These are phyloP conservation scores for Xestia rhomboidea DNA, from an alignment of 2,888 invertebrate species.

Conservation along the genomic window DNA sequence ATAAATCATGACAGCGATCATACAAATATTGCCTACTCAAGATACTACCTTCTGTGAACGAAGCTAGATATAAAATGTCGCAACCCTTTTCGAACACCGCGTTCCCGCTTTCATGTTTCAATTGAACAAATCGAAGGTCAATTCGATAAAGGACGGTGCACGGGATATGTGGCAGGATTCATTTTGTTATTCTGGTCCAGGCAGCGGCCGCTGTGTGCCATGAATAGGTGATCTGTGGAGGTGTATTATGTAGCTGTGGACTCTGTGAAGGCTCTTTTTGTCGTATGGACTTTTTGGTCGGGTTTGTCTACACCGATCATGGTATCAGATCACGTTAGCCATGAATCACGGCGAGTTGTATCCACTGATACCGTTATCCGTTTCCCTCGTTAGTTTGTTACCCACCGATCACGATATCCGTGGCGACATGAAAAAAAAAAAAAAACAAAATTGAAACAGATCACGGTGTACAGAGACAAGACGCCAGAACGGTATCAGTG, in stretches of 20 bases:
- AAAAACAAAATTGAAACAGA: too few relatives aligned
- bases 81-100: constrained; percentile 28
- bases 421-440: too few relatives aligned
- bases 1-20: neutral
- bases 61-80: constrained; percentile 2
- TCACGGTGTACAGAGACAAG: too few relatives aligned
- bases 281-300: constrained; percentile 19
- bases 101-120: constrained; percentile 33
- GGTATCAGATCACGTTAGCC: too few relatives aligned
- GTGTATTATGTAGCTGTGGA: constrained; percentile 18
- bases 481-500: too few relatives aligned
- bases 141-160: constrained; percentile 36
- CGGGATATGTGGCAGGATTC: constrained; percentile 31
- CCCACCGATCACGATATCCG: too few relatives aligned
- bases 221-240: constrained; percentile 52
- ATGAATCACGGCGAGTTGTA: too few relatives aligned
- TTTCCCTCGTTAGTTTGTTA: too few relatives aligned
- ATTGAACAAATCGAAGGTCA: constrained; percentile 59
- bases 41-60: neutral
- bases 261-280: constrained; percentile 21
- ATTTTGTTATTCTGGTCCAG: constrained; percentile 55
- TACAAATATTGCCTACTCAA: neutral
- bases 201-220: constrained; percentile 21
- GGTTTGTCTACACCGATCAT: too few relatives aligned
- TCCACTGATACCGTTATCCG: too few relatives aligned